Percentiles rank a stretch among this genome's conserved stretches.
phyloP scores from a whole-genome alignment of 64 coral and sea anemone species.

The Pocillopora verrucosa region DNA sequence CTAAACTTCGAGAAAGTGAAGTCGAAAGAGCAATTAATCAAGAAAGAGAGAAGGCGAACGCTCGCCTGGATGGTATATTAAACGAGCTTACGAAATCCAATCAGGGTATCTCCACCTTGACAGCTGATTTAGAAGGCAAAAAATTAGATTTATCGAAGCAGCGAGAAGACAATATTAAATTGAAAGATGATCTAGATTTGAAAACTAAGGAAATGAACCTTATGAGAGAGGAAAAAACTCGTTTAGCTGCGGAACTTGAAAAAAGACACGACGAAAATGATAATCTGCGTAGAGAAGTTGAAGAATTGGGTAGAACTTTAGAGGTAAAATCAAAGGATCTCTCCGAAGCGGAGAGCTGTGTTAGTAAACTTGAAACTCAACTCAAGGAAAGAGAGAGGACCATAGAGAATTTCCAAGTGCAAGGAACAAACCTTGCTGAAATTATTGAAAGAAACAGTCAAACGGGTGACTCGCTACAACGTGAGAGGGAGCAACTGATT shows the following conservation, averaged over 20 bases:
- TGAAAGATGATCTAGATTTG: slow-evolving; percentile 53
- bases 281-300: slow-evolving; percentile 20
- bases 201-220: slow-evolving; percentile 52
- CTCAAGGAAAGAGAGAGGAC: slow-evolving; percentile 85
- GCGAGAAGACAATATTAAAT: slow-evolving; percentile 22
- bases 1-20: slow-evolving; percentile 37
- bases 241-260: slow-evolving; percentile 50
- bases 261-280: slow-evolving; percentile 22
- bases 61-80: slow-evolving; percentile 63
- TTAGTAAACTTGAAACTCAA: slow-evolving; percentile 78
- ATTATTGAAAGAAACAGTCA: slow-evolving; percentile 82
- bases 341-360: slow-evolving; percentile 39
- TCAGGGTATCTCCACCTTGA: slow-evolving; percentile 19
- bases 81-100: slow-evolving; percentile 76
- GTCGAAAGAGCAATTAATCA: slow-evolving; percentile 50
- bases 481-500: slow-evolving; percentile 81
- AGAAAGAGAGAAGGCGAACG: slow-evolving; percentile 66
- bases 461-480: slow-evolving; percentile 77
- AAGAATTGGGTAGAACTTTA: not conserved
- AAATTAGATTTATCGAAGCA: slow-evolving; percentile 43
- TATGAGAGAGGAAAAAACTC: slow-evolving; percentile 55
- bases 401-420: slow-evolving; percentile 76
- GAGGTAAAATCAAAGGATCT: slow-evolving; percentile 47
- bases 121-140: slow-evolving; percentile 49
- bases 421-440: slow-evolving; percentile 76